A percentile compares a stretch with the other conserved stretches of the same genome.
phyloP scores from a whole-genome alignment of 2,113 vertebrate species.

The Saguinus imperator region DNA sequence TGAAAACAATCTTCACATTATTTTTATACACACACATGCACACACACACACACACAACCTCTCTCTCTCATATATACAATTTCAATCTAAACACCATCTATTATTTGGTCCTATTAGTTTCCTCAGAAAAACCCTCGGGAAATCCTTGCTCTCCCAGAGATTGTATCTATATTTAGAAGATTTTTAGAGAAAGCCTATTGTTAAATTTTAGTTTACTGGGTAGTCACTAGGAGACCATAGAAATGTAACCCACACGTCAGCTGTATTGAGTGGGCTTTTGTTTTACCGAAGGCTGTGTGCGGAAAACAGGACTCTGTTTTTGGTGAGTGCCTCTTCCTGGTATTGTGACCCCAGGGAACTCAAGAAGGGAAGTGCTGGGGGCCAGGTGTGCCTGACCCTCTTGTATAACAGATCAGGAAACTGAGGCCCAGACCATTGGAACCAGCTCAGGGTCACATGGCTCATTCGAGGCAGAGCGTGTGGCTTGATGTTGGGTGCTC shows the following conservation, averaged over 20 bases:
- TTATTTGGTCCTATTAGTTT: slow-evolving; percentile 52
- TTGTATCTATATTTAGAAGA: slow-evolving; percentile 61
- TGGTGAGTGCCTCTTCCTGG: neutral
- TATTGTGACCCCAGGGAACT: neutral
- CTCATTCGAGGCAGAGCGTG: neutral
- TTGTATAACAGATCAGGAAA: neutral
- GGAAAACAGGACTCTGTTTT: neutral
- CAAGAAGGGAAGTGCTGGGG: neutral
- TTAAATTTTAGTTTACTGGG: slow-evolving; percentile 20
- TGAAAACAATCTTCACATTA: neutral
- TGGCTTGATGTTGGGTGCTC: neutral
- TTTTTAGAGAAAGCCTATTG: slow-evolving; percentile 54
- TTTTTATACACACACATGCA: neutral
- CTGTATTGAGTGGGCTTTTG: neutral
- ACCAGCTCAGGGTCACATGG: neutral
- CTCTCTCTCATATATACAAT: neutral
- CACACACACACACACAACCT: neutral
- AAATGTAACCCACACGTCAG: neutral
- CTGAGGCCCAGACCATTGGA: neutral
- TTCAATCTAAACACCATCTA: slow-evolving; percentile 40
- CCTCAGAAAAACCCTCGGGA: slow-evolving; percentile 65
- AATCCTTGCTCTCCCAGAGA: slow-evolving; percentile 45
- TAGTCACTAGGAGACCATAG: neutral
- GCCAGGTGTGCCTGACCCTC: neutral
- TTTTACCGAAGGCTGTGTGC: neutral